Base-by-base conservation (phyloP, 1,140 invertebrate genomes). In the Calephelis nemesis region DNA sequence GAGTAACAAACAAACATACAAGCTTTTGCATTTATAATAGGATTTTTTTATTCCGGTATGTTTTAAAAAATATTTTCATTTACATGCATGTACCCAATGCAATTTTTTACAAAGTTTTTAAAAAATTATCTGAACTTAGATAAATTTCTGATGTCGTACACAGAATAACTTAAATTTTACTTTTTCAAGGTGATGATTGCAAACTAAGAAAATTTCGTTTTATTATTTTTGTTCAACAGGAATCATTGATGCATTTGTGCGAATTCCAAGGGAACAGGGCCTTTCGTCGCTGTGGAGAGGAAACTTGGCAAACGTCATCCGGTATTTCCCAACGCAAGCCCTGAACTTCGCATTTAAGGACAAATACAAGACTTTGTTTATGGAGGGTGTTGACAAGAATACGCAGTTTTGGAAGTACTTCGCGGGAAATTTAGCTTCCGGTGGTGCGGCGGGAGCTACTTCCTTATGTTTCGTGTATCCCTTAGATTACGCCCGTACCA, bases 281-380 rank as follows among this genome's bases (percentile, higher is more conserved):
- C 93, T 97, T 69, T 70, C 95, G 1, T 96, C 96, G 74, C 97
- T 96, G 87, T 99, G 98, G 98, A 94, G 98, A 92, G 98, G 98
- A 86, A 99, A 99, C 91, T 93, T 98, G 67, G 97, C 97, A 82
- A 99, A 98, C 88, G 97, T 98, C 39, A 96, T 97, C 88, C 92
- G 95, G 90, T 98, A 98, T 84, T 98, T 99, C 93, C 98, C 98
- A 50, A 98, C 98, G 12, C 98, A 99, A 85, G 98, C 98, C 58
- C 93, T 99, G 62, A 99, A 99, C 93, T 99, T 99, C 86, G 97
- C 98, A 72, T 98, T 98, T 93, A 98, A 98, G 88, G 97, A 98
- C 85, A 95, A 95, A 65, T 97, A 97, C 92, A 98, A 98, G 93
- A 93, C 95, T 73, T 80, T 97, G 64, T 98, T 98, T 92, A 92